Conservation (phyloP, 2,797 vertebrate genomes). For the Hemibagrus guttatus region DNA sequence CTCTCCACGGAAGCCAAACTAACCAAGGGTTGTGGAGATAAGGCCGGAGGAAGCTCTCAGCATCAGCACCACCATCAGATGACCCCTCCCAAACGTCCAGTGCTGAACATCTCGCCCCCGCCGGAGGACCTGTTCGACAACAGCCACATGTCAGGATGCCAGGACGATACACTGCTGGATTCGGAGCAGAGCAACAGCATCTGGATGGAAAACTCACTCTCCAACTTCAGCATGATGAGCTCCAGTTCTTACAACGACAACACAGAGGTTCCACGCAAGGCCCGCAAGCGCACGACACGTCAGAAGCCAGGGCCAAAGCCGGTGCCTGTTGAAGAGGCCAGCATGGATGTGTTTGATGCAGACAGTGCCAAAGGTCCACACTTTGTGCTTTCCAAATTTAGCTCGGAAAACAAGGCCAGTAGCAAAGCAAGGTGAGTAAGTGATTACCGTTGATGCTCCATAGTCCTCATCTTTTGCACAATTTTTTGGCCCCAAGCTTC, state of each 20-base stretch:
- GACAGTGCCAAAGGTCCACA: conserved; percentile 99
- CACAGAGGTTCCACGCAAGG: conserved; percentile 98
- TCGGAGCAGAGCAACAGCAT: conserved; percentile 98
- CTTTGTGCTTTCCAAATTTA: conserved; percentile 97
- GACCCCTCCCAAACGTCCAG: conserved; percentile 90
- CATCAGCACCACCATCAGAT: conserved; percentile 85
- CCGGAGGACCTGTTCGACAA: conserved; percentile 97
- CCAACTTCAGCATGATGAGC: conserved; percentile 98
- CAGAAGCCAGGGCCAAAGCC: conserved; percentile 94
- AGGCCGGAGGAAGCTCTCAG: conserved; percentile 62
- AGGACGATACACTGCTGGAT: conserved; percentile 87
- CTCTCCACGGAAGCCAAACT: conserved; percentile 63
- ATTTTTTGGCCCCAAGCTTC: background rate
- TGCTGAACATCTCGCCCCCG: conserved; percentile 97
- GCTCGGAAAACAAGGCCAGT: conserved; percentile 90
- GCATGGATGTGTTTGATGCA: conserved; percentile 98
- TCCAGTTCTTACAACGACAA: conserved; percentile 97
- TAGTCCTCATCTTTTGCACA: background rate
- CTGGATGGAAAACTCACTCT: conserved; percentile 97
- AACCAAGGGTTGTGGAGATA: conserved; percentile 57
- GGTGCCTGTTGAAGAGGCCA: conserved; percentile 80
- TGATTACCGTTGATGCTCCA: background rate
- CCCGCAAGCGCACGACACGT: conserved; percentile 95
- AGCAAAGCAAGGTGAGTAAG: conserved; percentile 86
- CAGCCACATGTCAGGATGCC: conserved; percentile 93